These are phyloP conservation scores for Neogobius melanostomus DNA, from an alignment of 2,113 vertebrate genomes.

Conservation along the genomic window DNA sequence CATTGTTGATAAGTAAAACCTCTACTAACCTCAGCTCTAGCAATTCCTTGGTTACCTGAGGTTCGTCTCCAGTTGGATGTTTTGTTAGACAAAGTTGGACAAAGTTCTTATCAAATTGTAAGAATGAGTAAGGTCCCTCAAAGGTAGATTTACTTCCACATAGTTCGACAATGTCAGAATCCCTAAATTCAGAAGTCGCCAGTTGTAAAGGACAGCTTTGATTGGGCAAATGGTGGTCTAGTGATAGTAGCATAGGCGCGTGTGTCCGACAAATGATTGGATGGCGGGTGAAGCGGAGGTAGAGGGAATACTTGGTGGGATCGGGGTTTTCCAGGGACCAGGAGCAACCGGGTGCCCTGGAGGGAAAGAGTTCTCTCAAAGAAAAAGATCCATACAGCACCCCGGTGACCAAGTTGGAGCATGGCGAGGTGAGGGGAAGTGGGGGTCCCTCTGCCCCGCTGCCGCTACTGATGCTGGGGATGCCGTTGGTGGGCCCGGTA, in stretches of 20 bases:
- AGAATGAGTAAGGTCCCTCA: slow-evolving; percentile 84
- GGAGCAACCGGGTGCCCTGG: slow-evolving; percentile 88
- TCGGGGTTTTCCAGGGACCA: slow-evolving; percentile 99
- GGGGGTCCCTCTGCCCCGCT: slow-evolving; percentile 80
- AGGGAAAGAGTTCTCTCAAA: slow-evolving; percentile 95
- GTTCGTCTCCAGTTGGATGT: slow-evolving; percentile 52
- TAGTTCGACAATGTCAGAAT: slow-evolving; percentile 84
- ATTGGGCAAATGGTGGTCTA: slow-evolving; percentile 95
- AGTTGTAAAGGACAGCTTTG: slow-evolving; percentile 86
- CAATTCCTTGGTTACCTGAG: slow-evolving; percentile 78
- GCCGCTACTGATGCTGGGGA: slow-evolving; percentile 65
- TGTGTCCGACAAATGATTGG: slow-evolving; percentile 89
- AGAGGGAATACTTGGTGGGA: slow-evolving; percentile 98
- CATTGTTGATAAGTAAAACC: slow-evolving; percentile 96
- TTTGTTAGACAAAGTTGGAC: slow-evolving; percentile 89
- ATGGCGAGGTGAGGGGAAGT: slow-evolving; percentile 71
- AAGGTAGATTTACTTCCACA: slow-evolving; percentile 73
- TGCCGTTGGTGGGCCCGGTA: slow-evolving; percentile 74
- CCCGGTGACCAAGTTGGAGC: slow-evolving; percentile 93
- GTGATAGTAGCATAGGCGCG: slow-evolving; percentile 90
- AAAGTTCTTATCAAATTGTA: slow-evolving; percentile 98
- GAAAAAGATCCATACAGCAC: slow-evolving; percentile 99
- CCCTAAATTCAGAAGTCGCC: slow-evolving; percentile 58
- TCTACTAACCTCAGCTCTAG: slow-evolving; percentile 92
- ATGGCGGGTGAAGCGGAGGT: slow-evolving; percentile 93